Evolutionary conservation across 2,113 vertebrate species (phyloP), one percentile per base, ranked within the genome.

Genomic region (Dasyurus viverrinus): DNA sequence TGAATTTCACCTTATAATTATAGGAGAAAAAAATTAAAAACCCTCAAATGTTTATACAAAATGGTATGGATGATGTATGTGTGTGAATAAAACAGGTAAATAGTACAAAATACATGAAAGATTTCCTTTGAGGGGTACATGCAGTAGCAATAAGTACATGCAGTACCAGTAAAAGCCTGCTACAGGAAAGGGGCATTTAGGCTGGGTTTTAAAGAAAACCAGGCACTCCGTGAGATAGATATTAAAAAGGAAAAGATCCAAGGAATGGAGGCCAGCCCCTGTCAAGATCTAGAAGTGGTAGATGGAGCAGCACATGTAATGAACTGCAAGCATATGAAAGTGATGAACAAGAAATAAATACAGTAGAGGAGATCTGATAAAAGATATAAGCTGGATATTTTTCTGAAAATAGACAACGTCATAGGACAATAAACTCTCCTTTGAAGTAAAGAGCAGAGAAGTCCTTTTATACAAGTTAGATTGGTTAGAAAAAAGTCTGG

Each of bases 1-100:
- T 2, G 68, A 84, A 99, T 93, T 94, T 99, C 98, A 30, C 98
- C 98, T 99, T n/a, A n/a, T n/a, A n/a, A 94, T 98, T 91, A 30
- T 8, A 96, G 92, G 19, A 89, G 95, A 68, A 95, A 84, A 60
- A 84, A 84, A 19, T 16, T 19, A 42, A 42, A n/a, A 84, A 42
- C 19, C 19, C n/a, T 84, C n/a, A 84, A 84, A 84, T 84, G 6
- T 84, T 84, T 84, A 84, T 90, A 95, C 57, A 8, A 0, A 68
- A 36, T 12, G 16, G 14, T 5, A 5, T 68, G 3, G 30, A 5
- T 60, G 60, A 76, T n/a, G 36, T n/a, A 19, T n/a, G 16, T 84
- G n/a, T 84, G n/a, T 84, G 1, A 42, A 8, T 84, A 42, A 42
- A 42, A 42, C 68, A 84, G 68, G n/a, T 84, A 84, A 19, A 22